phyloP scores from a whole-genome alignment of 2,797 vertebrate genomes.

The Ctenopoma multispine region DNA sequence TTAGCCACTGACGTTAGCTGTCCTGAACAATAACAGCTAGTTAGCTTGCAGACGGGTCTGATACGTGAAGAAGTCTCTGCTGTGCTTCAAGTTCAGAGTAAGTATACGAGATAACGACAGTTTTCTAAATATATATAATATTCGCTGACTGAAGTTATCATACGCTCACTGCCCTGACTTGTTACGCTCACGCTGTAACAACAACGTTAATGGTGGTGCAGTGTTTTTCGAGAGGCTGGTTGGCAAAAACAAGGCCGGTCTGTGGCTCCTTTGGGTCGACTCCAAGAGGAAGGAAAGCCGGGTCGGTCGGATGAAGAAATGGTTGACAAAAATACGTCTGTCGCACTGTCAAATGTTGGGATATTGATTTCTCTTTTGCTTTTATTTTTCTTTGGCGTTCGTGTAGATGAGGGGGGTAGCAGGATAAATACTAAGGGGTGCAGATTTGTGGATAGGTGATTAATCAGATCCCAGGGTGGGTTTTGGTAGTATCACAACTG shows the following conservation, averaged over 20 bases:
- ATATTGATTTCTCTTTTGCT: neutral
- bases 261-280: slow-evolving; percentile 54
- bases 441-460: neutral
- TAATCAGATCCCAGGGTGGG: neutral
- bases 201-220: slow-evolving; percentile 48
- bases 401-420: neutral
- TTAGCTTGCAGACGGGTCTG: slow-evolving; percentile 47
- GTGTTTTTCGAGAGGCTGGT: slow-evolving; percentile 52
- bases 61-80: slow-evolving; percentile 44
- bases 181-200: slow-evolving; percentile 4
- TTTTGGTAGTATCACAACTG: neutral
- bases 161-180: neutral
- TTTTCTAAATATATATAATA: neutral
- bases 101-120: slow-evolving; percentile 37
- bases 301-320: neutral
- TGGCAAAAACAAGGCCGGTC: slow-evolving; percentile 70
- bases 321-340: neutral
- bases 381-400: neutral
- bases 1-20: slow-evolving; percentile 62
- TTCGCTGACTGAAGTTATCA: neutral
- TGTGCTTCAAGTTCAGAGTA: slow-evolving; percentile 58
- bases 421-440: neutral
- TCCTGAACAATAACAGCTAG: slow-evolving; percentile 66
- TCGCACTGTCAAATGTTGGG: neutral
- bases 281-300: slow-evolving; percentile 43